Conservation (phyloP, 2,797 vertebrate genomes). For the Eulemur rubriventer region DNA sequence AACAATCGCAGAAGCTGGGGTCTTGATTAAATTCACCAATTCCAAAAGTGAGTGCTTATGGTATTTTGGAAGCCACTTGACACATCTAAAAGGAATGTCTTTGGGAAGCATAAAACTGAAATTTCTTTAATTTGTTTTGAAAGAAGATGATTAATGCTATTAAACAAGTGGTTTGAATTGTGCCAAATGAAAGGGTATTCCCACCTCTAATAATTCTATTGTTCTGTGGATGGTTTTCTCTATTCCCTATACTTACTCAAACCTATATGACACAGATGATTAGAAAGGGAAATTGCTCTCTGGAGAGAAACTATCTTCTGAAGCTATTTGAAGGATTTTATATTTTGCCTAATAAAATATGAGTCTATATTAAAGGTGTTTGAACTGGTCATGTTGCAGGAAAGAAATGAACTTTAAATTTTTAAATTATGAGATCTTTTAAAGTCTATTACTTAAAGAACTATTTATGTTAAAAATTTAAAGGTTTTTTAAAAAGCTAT, state of each 20-base stretch:
- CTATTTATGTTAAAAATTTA: neutral
- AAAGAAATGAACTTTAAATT: slow-evolving; percentile 18
- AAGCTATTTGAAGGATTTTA: neutral
- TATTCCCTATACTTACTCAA: neutral
- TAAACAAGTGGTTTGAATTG: slow-evolving; percentile 48
- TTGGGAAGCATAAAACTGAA: neutral
- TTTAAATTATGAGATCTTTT: slow-evolving; percentile 23
- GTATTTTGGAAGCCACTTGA: slow-evolving; percentile 23
- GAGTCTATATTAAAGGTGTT: slow-evolving; percentile 19
- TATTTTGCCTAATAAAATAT: slow-evolving; percentile 43
- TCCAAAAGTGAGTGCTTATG: neutral
- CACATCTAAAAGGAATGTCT: slow-evolving; percentile 6
- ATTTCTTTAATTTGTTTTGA: slow-evolving; percentile 60
- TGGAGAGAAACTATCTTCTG: neutral
- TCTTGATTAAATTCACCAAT: neutral
- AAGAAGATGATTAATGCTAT: slow-evolving; percentile 51
- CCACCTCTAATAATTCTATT: neutral
- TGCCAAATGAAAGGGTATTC: slow-evolving; percentile 16
- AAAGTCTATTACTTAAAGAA: neutral
- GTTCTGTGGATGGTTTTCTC: neutral
- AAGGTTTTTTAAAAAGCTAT: slow-evolving; percentile 15
- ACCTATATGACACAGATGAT: slow-evolving; percentile 7
- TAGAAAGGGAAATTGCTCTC: slow-evolving; percentile 41
- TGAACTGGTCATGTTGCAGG: neutral
- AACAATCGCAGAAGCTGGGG: neutral